A percentile compares a stretch with the other conserved stretches of the same genome.
These are phyloP conservation scores for Acleris emargana DNA, from an alignment of 2,888 invertebrate species.

Conservation along the genomic window DNA sequence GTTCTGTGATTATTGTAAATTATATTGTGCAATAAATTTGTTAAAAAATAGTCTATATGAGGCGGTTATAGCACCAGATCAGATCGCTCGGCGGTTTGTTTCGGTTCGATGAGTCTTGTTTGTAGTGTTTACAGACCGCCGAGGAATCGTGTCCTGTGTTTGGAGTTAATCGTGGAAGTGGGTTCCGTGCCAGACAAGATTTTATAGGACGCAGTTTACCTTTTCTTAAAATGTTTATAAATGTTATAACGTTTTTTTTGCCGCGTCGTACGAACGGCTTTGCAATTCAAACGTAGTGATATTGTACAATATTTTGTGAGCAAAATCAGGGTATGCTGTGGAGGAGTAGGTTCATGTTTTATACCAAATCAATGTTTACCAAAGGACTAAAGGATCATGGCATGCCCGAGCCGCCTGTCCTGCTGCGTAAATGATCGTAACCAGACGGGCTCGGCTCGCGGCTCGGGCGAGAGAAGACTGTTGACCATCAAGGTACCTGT, in stretches of 20 bases:
- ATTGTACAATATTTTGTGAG: slow-evolving; percentile 17
- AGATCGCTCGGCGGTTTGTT: slow-evolving; percentile 18
- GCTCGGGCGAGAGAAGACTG: background rate
- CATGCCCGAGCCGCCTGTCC: slow-evolving; percentile 15
- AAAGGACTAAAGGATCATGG: slow-evolving; percentile 27
- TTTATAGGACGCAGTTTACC: slow-evolving; percentile 11
- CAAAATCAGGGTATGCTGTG: slow-evolving; percentile 13
- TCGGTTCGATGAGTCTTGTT: background rate
- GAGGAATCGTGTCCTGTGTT: slow-evolving; percentile 6
- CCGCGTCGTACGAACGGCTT: slow-evolving; percentile 3
- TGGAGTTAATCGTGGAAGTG: slow-evolving; percentile 8
- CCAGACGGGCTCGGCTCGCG: background rate
- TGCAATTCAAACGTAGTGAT: slow-evolving; percentile 4
- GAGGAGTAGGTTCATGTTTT: slow-evolving; percentile 23
- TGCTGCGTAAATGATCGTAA: background rate
- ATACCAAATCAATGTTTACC: slow-evolving; percentile 30
- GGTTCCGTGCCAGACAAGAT: slow-evolving; percentile 23
- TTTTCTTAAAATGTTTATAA: slow-evolving; percentile 15
- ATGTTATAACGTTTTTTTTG: slow-evolving; percentile 17
- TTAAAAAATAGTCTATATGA: slow-evolving; percentile 18
- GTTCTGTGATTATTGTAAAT: slow-evolving; percentile 70
- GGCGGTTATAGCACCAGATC: slow-evolving; percentile 9
- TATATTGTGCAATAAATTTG: slow-evolving; percentile 68
- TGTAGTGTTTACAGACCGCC: background rate
- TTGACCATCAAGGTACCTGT: background rate